Evolutionary conservation across 1,140 invertebrate species (phyloP).

Genomic region (Drosophila tani): DNA sequence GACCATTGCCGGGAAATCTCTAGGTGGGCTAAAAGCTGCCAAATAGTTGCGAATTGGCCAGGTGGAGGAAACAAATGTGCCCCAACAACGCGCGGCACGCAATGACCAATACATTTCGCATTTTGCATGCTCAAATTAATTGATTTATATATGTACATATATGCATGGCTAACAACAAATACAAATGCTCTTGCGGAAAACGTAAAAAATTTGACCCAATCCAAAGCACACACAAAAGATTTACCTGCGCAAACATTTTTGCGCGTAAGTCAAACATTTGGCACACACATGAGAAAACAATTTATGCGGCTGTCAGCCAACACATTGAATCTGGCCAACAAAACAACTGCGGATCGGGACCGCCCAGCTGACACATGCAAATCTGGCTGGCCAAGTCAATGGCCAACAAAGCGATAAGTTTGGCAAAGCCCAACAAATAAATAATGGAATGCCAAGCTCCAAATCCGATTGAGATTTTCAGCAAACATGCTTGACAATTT

Average conservation of each 20-base stretch:
- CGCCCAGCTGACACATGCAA: constrained; percentile 80
- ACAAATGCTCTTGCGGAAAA: constrained; percentile 52
- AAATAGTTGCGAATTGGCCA: constrained; percentile 47
- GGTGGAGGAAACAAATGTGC: constrained; percentile 59
- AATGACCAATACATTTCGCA: constrained; percentile 41
- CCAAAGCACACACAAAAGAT: constrained; percentile 55
- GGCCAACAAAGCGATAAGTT: constrained; percentile 59
- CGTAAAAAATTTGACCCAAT: constrained; percentile 42
- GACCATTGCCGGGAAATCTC: constrained; percentile 43
- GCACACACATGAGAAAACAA: constrained; percentile 81
- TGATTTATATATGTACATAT: constrained; percentile 64
- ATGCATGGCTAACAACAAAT: constrained; percentile 36
- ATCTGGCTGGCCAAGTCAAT: constrained; percentile 50
- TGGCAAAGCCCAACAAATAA: constrained; percentile 16
- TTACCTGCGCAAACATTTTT: constrained; percentile 68
- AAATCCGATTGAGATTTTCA: constrained; percentile 29
- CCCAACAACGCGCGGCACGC: constrained; percentile 13
- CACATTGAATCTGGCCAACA: constrained; percentile 31
- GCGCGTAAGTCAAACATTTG: constrained; percentile 81
- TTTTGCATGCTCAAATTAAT: constrained; percentile 75
- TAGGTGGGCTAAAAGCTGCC: constrained; percentile 42
- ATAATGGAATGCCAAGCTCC: constrained; percentile 20
- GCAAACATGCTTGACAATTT: constrained; percentile 21
- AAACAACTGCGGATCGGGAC: constrained; percentile 10
- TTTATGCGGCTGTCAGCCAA: constrained; percentile 73